A percentile compares a stretch with the other conserved stretches of the same genome.
These are phyloP conservation scores for Spermophilus dauricus DNA, from an alignment of 2,113 vertebrate genomes.

Conservation along the genomic window DNA sequence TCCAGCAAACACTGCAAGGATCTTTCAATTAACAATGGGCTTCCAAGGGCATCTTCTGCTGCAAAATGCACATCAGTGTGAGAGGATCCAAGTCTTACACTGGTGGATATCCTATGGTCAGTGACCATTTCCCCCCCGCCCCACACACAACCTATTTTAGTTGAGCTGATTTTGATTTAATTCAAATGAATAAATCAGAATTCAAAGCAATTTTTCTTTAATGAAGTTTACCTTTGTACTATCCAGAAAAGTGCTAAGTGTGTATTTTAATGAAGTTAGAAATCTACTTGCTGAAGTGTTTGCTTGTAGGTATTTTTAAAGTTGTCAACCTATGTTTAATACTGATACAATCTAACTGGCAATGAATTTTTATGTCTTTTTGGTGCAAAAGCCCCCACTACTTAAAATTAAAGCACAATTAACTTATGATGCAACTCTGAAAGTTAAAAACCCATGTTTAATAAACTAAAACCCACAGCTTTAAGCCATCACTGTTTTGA, in stretches of 20 bases:
- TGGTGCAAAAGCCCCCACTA: background rate
- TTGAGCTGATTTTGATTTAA: background rate
- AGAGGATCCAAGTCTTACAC: background rate
- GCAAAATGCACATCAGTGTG: background rate
- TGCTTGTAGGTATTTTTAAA: background rate
- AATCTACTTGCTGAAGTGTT: background rate
- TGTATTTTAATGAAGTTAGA: background rate
- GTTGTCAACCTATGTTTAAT: background rate
- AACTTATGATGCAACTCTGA: background rate
- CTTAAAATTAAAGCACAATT: background rate
- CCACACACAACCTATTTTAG: background rate
- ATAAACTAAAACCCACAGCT: background rate
- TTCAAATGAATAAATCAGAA: conserved; percentile 1
- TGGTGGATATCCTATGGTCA: background rate
- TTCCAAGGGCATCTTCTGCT: background rate
- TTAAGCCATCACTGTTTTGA: background rate
- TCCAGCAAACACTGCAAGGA: background rate
- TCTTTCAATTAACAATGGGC: background rate
- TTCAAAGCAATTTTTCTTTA: conserved; percentile 2
- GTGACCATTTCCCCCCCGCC: no score
- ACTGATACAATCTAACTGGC: background rate
- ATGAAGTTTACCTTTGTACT: background rate
- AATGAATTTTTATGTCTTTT: background rate
- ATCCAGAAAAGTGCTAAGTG: background rate
- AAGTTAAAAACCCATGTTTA: background rate